phyloP scores from a whole-genome alignment of 2,797 vertebrate genomes.

The Gallinago nigripennis region DNA sequence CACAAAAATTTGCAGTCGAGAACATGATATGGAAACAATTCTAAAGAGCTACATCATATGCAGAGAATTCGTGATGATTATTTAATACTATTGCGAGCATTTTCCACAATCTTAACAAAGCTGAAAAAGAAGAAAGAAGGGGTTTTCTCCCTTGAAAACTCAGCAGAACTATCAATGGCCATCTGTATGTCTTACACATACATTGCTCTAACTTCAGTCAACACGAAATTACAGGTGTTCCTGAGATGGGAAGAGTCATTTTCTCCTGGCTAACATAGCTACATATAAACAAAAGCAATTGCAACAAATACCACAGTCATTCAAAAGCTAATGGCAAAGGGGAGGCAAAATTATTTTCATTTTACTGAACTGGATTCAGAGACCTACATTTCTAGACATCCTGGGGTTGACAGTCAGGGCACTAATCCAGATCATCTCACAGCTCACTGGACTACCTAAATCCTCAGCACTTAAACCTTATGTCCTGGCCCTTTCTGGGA shows the following conservation, averaged over 20 bases:
- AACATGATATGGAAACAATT: background rate
- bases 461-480: constrained; percentile 41
- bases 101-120: background rate
- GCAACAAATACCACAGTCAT: background rate
- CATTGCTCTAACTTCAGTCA: background rate
- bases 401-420: background rate
- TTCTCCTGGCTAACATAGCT: background rate
- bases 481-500: background rate
- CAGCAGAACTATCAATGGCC: background rate
- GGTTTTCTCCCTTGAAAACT: background rate
- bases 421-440: constrained; percentile 43
- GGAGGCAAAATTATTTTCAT: background rate
- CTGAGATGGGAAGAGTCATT: background rate
- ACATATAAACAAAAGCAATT: background rate
- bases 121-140: background rate
- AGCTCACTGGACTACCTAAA: constrained; percentile 23
- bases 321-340: background rate
- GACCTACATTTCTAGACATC: background rate
- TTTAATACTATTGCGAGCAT: background rate
- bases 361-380: background rate
- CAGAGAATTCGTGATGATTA: background rate
- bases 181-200: background rate
- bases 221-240: background rate
- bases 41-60: background rate
- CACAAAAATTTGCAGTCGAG: background rate